Evolutionary conservation across 1,140 invertebrate species (phyloP), one percentile per base, ranked within the genome.

Genomic region (Ctenoplectra terminalis): DNA sequence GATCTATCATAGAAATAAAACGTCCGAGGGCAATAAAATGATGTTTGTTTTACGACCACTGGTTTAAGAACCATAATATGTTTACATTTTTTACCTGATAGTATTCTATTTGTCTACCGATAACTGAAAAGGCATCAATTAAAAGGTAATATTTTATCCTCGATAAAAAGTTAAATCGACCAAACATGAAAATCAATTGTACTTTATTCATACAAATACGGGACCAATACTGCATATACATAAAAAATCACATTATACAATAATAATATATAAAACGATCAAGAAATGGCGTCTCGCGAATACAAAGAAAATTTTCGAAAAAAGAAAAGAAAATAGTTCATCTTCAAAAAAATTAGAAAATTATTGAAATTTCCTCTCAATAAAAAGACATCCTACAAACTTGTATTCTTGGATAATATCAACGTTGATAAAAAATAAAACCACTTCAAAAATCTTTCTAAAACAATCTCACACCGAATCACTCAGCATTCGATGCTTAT

Each of bases 51-150:
- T 76, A 81, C 31, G 50, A 40, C n/a, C 26, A 9, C 2, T 13
- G 43, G 80, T 67, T 34, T 20, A 40, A n/a, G 7, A 9, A 60
- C 15, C 31, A 64, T n/a, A 81, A 81, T 61, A 71, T 70, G 52
- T 46, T 58, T 7, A 20, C 1, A 0, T 0, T 15, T 37, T 63
- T 37, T n/a, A n/a, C 11, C 3, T 2, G 37, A n/a, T 64, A 63
- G 11, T 20, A 15, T 34, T 64, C 52, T 75, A 70, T 85, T 71
- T 71, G 20, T 37, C 40, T 17, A 37, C 23, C 37, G 71, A 84
- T 85, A 84, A 86, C 37, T n/a, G n/a, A n/a, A n/a, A n/a, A n/a
- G n/a, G n/a, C 26, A 34, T 48, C 5, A 6, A 17, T 1, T 3
- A 13, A 72, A 56, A 40, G 31, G n/a, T 31, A n/a, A 71, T 34